phyloP scores from a whole-genome alignment of 2,888 invertebrate genomes.

The Crioceris asparagi region DNA sequence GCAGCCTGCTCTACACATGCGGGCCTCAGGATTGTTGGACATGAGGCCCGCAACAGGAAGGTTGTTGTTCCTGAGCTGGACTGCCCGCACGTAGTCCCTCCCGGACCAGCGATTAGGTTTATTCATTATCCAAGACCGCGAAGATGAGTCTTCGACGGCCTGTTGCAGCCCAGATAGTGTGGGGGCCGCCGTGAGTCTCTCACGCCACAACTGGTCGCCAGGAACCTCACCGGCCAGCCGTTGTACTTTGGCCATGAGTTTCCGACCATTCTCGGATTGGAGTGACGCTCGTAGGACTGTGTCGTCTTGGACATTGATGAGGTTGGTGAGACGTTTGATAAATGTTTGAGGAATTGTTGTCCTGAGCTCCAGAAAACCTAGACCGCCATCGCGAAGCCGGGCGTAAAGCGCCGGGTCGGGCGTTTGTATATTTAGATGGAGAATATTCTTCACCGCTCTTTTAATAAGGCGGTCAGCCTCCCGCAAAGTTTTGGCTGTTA shows the following conservation, averaged over 20 bases:
- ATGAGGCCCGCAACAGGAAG: slow-evolving; percentile 8
- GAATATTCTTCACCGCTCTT: slow-evolving; percentile 23
- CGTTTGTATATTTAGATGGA: slow-evolving; percentile 41
- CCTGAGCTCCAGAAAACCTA: slow-evolving; percentile 21
- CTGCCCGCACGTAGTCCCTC: slow-evolving; percentile 17
- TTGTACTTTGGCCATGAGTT: slow-evolving; percentile 1
- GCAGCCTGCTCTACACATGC: slow-evolving; percentile 15
- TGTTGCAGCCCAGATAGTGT: slow-evolving; percentile 1
- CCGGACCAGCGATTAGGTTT: slow-evolving; percentile 9
- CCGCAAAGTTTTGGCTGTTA: slow-evolving; percentile 10
- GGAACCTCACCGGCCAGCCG: slow-evolving; percentile 8
- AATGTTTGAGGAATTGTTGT: slow-evolving; percentile 1
- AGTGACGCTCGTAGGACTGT: slow-evolving; percentile 8
- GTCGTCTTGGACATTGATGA: slow-evolving; percentile 8
- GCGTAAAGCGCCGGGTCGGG: slow-evolving; percentile 25
- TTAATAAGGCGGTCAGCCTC: slow-evolving; percentile 10
- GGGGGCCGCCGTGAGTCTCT: not conserved
- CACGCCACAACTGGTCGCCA: slow-evolving; percentile 2
- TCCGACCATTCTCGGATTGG: slow-evolving; percentile 3
- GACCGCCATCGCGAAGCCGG: slow-evolving; percentile 19
- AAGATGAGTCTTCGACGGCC: not conserved
- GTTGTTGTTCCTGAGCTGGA: slow-evolving; percentile 10
- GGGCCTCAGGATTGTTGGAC: slow-evolving; percentile 5
- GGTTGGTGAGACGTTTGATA: slow-evolving; percentile 9
- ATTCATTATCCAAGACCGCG: slow-evolving; percentile 5